Base-by-base conservation (phyloP, 2,797 vertebrate genomes). In the Kryptopterus vitreolus region DNA sequence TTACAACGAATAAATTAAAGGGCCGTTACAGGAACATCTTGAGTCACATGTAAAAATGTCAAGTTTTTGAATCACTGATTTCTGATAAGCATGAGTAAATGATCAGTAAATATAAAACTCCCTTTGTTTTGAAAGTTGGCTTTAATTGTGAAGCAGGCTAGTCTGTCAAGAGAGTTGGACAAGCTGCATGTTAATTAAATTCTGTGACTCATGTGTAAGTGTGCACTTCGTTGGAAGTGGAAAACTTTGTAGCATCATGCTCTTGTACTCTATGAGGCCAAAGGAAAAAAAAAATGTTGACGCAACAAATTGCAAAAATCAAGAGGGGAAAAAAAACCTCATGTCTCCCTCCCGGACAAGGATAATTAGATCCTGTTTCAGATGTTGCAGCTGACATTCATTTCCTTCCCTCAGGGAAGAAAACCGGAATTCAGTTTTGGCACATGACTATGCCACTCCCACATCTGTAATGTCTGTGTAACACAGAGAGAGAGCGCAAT, bases 41-140 rank as follows among this genome's bases (percentile, higher is more conserved):
- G 18, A n/a, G 11, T 61, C 24, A 76, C 46, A 38, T 43, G 26
- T 7, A 12, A 31, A 50, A 63, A 76, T 31, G 20, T 24, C 18
- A 62, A 43, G 10, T 57, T 55, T 73, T 73, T 71, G 53, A 73
- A 16, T 50, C 31, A 52, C 13, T 63, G 20, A 72, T 61, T 62
- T 26, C 26, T 26, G 55, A 63, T 58, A 15, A 55, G 16, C 13
- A 55, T 66, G 61, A 57, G 20, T 35, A 26, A 57, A 43, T 46
- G 12, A 1, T 46, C 3, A 22, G 46, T 46, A 6, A 26, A 31
- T 72, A 11, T 6, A 48, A 66, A 66, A 48, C 7, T 18, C 3
- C n/a, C 10, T 29, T 10, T 22, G 6, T 2, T 52, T 50, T 38
- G n/a, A n/a, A 43, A 24, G 24, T 31, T 52, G 48, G 16, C 10